These are phyloP conservation scores for Drosophila orosa DNA, from an alignment of 1,140 invertebrate species.

Conservation along the genomic window DNA sequence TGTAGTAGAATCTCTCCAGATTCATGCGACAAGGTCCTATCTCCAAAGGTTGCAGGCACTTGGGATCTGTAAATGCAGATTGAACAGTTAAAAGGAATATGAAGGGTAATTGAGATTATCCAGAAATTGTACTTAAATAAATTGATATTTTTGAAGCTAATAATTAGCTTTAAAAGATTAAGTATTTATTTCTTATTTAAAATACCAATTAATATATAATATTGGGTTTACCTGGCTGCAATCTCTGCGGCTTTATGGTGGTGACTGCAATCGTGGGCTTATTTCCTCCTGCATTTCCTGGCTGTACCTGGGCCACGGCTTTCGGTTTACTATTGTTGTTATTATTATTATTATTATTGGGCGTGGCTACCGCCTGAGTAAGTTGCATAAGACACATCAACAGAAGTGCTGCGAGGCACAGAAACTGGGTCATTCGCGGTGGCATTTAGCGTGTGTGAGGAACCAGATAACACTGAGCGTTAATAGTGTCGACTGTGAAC, in stretches of 20 bases:
- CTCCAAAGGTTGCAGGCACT: constrained; percentile 72
- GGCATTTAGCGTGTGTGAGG: constrained; percentile 20
- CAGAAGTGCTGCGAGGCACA: constrained; percentile 40
- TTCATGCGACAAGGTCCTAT: constrained; percentile 76
- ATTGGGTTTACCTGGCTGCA: constrained; percentile 2
- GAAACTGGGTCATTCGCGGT: constrained; percentile 55
- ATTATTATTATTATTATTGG: constrained; percentile 20
- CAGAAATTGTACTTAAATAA: background rate
- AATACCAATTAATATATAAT: background rate
- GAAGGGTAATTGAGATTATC: background rate
- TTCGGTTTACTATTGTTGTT: constrained; percentile 19
- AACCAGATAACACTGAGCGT: constrained; percentile 54
- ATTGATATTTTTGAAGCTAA: background rate
- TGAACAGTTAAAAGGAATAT: background rate
- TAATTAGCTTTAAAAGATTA: no score
- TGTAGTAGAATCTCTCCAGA: constrained; percentile 75
- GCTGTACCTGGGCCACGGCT: constrained; percentile 14
- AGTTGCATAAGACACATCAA: constrained; percentile 49
- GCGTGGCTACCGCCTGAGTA: constrained; percentile 45
- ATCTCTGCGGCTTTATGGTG: constrained; percentile 24
- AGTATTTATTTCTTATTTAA: background rate
- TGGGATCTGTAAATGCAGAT: constrained; percentile 47
- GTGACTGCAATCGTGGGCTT: constrained; percentile 5
- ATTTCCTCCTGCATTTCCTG: constrained; percentile 13
- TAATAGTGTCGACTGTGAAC: constrained; percentile 54